Percentiles rank a stretch among this genome's conserved stretches.
Conservation (phyloP, 1,140 invertebrate genomes). For the Nebria ingens region DNA sequence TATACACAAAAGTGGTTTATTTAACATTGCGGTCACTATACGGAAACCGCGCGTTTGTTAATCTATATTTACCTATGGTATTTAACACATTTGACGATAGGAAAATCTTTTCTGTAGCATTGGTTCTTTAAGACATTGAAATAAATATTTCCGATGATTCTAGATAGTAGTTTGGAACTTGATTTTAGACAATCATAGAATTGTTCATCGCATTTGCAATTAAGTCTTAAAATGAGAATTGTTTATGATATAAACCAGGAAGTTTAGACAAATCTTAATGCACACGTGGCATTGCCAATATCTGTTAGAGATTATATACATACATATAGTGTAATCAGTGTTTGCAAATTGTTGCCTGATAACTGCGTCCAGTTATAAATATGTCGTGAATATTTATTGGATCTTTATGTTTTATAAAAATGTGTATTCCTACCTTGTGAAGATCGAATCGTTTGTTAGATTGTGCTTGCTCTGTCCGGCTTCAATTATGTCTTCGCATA, state of each 20-base stretch:
- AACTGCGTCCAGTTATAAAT: background rate
- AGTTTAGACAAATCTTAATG: too few species aligned
- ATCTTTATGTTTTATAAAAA: slow-evolving; percentile 41
- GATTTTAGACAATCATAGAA: slow-evolving; percentile 54
- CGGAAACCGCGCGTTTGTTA: too few species aligned
- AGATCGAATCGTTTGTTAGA: slow-evolving; percentile 50
- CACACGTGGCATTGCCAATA: too few species aligned
- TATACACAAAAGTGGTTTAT: too few species aligned
- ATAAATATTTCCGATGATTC: slow-evolving; percentile 51
- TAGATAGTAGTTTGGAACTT: slow-evolving; percentile 37
- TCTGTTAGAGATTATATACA: too few species aligned
- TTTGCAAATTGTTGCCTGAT: background rate
- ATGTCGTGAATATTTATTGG: background rate
- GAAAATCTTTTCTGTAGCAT: slow-evolving; percentile 58
- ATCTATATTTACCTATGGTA: slow-evolving; percentile 22
- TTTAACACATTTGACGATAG: slow-evolving; percentile 45
- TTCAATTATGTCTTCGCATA: slow-evolving; percentile 53
- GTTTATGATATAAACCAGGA: too few species aligned
- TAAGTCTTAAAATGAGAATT: slow-evolving; percentile 41
- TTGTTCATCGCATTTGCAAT: slow-evolving; percentile 55
- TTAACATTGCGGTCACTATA: too few species aligned
- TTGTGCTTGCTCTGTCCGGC: slow-evolving; percentile 45
- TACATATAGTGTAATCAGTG: too few species aligned
- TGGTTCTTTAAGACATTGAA: slow-evolving; percentile 52
- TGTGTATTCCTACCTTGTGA: too few species aligned